Evolutionary conservation across 2,888 invertebrate genomes (phyloP).

Genomic region (Pyrrhosoma nymphula): DNA sequence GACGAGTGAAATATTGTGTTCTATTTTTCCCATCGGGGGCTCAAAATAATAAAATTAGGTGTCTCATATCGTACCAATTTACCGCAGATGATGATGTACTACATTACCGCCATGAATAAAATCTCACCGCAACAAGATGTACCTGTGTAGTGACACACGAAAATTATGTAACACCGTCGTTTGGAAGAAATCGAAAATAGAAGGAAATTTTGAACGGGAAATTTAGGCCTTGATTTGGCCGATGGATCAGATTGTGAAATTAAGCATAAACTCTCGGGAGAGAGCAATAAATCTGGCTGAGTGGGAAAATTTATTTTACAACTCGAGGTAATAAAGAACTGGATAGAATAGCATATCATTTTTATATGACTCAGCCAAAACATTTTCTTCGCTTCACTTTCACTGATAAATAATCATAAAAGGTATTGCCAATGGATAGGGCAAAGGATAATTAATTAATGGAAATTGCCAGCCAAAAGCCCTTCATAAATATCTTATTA

Average conservation of each 20-base stretch:
- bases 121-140: not conserved
- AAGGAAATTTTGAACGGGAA: not conserved
- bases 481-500: too few relatives aligned
- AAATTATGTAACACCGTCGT: not conserved
- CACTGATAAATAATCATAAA: too few relatives aligned
- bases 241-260: not conserved
- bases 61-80: not conserved
- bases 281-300: not conserved
- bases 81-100: not conserved
- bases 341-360: too few relatives aligned
- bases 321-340: too few relatives aligned
- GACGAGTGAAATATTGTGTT: not conserved
- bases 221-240: not conserved
- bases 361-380: too few relatives aligned
- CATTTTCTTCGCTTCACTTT: too few relatives aligned
- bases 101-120: slow-evolving; percentile 2
- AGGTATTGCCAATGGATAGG: too few relatives aligned
- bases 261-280: too few relatives aligned
- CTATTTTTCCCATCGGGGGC: not conserved
- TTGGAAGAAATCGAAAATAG: not conserved
- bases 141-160: not conserved
- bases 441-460: too few relatives aligned
- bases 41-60: not conserved
- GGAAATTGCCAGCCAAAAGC: too few relatives aligned
- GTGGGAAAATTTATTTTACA: not conserved